Evolutionary conservation across 2,113 vertebrate genomes (phyloP), one percentile per base, ranked within the genome.

Genomic region (Cacatua alba): DNA sequence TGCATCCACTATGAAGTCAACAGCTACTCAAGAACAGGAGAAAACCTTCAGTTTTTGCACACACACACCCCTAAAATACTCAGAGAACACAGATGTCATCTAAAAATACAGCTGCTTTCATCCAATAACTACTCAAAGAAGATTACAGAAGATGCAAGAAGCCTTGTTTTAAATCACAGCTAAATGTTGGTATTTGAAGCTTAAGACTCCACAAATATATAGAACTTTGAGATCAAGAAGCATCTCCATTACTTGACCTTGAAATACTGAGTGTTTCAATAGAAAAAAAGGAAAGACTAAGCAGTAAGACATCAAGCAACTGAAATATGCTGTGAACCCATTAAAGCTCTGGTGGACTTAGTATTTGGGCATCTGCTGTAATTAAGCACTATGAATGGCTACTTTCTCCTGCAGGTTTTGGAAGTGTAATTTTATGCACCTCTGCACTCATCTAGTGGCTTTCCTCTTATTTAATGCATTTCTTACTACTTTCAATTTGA

Each of bases 381-480:
- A 94, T 94, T 90, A 93, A 74, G 79, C 46, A 17, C 49, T 37
- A 46, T 35, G 63, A 94, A 80, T 9, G 49, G 67, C 68, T 80
- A 65, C 85, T 92, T 95, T 82, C 63, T 88, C 67, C 75, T 44
- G 33, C 31, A 52, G 2, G 17, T 55, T 93, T 82, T 80, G 35
- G 39, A 62, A 86, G 41, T 14, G 13, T n/a, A 49, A 65, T 72
- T 93, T 93, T 57, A 85, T 1, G 13, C 89, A 79, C n/a, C 29
- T 64, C 52, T 49, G 39, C 53, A 37, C 18, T 93, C 62, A 76
- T 57, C 55, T 33, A 52, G 15, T 19, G 62, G 39, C 49, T 81
- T 77, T 74, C 69, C 29, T 65, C 35, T 55, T 64, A 82, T 71
- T 82, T 79, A 82, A 90, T 2, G 1, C 77, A 57, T 44, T 93